Evolutionary conservation across 2,888 invertebrate genomes (phyloP).

Genomic region (Cheilosia pagana): DNA sequence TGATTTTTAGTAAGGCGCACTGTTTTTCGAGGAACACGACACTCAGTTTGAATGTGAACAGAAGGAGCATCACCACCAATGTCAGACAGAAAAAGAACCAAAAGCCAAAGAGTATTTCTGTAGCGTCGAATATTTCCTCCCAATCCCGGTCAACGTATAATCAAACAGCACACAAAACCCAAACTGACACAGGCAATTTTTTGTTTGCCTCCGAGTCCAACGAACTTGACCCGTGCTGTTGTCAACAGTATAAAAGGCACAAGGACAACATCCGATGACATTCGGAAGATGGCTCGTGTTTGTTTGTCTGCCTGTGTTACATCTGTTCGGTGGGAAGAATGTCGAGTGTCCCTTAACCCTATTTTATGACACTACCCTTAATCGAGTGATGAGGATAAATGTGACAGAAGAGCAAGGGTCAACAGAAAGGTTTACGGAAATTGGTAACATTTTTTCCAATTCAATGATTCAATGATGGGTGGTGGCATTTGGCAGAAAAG

Average conservation of each 20-base stretch:
- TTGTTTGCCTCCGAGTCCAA: neutral
- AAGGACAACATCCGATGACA: slow-evolving; percentile 8
- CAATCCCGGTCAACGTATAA: neutral
- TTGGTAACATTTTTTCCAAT: too few species aligned
- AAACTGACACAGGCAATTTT: neutral
- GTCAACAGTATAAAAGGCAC: slow-evolving; percentile 3
- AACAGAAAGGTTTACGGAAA: slow-evolving; percentile 20
- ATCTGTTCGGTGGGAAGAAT: slow-evolving; percentile 7
- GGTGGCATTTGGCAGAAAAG: too few species aligned
- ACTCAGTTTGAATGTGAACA: too few species aligned
- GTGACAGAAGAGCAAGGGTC: neutral
- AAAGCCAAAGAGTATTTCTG: neutral
- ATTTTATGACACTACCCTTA: slow-evolving; percentile 13
- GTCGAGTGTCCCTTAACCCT: slow-evolving; percentile 11
- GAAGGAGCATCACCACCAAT: neutral
- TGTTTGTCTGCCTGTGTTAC: neutral
- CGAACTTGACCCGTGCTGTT: slow-evolving; percentile 14
- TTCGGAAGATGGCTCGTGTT: slow-evolving; percentile 11
- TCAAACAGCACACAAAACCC: neutral
- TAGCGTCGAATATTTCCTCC: too few species aligned
- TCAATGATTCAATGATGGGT: too few species aligned
- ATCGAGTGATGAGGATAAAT: neutral
- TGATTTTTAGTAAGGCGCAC: too few species aligned
- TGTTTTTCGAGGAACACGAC: too few species aligned
- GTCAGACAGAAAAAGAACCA: neutral